Percentiles rank a stretch among this genome's conserved stretches.
Evolutionary conservation across 1,140 invertebrate species (phyloP).

Genomic region (Temnothorax longispinosus): DNA sequence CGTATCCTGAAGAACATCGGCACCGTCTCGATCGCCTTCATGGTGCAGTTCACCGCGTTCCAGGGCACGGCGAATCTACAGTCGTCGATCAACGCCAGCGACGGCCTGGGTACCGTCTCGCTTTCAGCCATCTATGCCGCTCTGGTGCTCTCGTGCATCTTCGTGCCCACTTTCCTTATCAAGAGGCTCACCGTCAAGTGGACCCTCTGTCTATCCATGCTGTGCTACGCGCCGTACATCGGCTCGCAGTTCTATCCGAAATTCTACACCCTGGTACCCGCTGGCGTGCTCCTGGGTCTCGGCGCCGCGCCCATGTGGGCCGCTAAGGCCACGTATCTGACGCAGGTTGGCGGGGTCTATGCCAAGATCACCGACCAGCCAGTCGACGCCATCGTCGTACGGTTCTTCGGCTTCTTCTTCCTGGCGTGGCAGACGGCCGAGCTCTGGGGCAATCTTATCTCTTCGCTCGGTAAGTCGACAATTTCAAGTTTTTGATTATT

Average conservation of each 20-base stretch:
- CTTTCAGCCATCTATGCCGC: slow-evolving; percentile 95
- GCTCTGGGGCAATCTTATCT: slow-evolving; percentile 98
- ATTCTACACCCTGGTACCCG: slow-evolving; percentile 96
- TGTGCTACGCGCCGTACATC: slow-evolving; percentile 97
- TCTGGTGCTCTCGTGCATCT: slow-evolving; percentile 96
- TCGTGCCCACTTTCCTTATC: slow-evolving; percentile 96
- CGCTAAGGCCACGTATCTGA: slow-evolving; percentile 97
- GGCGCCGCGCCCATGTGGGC: slow-evolving; percentile 98
- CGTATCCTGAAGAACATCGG: slow-evolving; percentile 95
- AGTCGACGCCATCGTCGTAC: slow-evolving; percentile 95
- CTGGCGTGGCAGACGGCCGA: slow-evolving; percentile 98
- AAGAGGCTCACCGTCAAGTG: slow-evolving; percentile 97
- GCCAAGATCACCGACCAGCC: slow-evolving; percentile 94
- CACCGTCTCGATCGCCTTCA: slow-evolving; percentile 94
- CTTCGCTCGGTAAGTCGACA: slow-evolving; percentile 92
- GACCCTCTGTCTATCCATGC: slow-evolving; percentile 96
- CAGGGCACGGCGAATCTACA: slow-evolving; percentile 96
- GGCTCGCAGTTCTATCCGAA: slow-evolving; percentile 96
- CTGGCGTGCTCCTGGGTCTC: slow-evolving; percentile 94
- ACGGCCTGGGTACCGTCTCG: slow-evolving; percentile 93
- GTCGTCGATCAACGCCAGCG: slow-evolving; percentile 93
- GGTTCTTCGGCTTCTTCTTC: slow-evolving; percentile 99
- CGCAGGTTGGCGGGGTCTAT: slow-evolving; percentile 95
- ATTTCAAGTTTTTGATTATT: not conserved
- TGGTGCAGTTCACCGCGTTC: slow-evolving; percentile 97